These are phyloP conservation scores for Toxotes lorentzi DNA, from an alignment of 2,797 vertebrate species.

Conservation along the genomic window DNA sequence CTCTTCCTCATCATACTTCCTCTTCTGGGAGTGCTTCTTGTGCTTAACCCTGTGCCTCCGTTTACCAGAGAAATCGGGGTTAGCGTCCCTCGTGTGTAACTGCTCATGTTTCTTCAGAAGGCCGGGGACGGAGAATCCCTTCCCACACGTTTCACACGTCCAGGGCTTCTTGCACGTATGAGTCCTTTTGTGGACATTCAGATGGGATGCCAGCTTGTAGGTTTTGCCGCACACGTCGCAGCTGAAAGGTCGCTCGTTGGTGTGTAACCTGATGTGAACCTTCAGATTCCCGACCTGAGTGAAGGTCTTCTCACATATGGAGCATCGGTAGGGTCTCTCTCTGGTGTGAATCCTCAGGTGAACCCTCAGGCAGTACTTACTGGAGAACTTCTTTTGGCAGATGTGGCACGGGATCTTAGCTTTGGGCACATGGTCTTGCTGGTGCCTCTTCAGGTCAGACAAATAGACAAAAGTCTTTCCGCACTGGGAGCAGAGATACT, in stretches of 20 bases:
- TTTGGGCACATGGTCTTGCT: conserved; percentile 82
- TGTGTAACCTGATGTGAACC: conserved; percentile 82
- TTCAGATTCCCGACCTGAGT: conserved; percentile 81
- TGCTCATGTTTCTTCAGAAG: conserved; percentile 82
- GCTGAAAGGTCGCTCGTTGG: conserved; percentile 80
- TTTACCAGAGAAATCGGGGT: conserved; percentile 72
- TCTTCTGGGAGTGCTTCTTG: conserved; percentile 79
- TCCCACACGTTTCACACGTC: conserved; percentile 79
- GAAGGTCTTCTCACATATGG: conserved; percentile 82
- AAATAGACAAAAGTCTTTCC: conserved; percentile 83
- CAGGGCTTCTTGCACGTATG: conserved; percentile 82
- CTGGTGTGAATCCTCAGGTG: conserved; percentile 81
- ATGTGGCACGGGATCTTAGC: conserved; percentile 79
- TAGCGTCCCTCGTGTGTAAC: conserved; percentile 71
- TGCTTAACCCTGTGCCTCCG: conserved; percentile 74
- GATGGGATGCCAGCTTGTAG: conserved; percentile 81
- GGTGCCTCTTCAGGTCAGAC: conserved; percentile 82
- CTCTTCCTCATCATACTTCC: conserved; percentile 79
- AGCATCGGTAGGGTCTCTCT: conserved; percentile 80
- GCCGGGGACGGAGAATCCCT: conserved; percentile 77
- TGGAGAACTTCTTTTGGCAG: conserved; percentile 84
- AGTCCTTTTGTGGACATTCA: conserved; percentile 82
- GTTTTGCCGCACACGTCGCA: conserved; percentile 83
- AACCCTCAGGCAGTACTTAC: conserved; percentile 81
- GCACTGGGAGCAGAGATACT: conserved; percentile 84